Base-by-base conservation (phyloP, 2,113 vertebrate genomes). In the Actinemys pallida region DNA sequence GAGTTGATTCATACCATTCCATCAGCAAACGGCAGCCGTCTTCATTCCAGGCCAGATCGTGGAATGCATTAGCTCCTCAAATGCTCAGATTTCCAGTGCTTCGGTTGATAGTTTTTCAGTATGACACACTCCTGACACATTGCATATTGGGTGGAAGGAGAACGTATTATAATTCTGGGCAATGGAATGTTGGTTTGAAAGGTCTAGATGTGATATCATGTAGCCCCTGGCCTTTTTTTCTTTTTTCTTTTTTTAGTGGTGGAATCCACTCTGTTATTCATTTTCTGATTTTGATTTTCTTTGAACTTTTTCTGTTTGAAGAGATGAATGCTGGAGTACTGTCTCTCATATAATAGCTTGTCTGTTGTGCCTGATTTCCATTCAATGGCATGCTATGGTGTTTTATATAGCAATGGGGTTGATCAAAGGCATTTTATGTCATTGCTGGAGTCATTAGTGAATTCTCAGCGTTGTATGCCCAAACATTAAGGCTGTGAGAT, bases 221-320 rank as follows among this genome's bases (percentile, higher is more conserved):
- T 97, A 96, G 97, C 98, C 97, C 96, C 92, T 90, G 96, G 97
- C 95, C 65, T 89, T 94, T 94, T 94, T 94, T 96, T 92, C 93
- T 56, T 92, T 83, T 90, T 91, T 91, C 82, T 69, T 56, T 59
- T 93, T 94, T 57, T 75, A 95, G 88, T 97, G 80, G 76, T 96
- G 92, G 95, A 98, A 98, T 98, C 97, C 92, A 93, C 96, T 98
- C 93, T 98, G 96, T 97, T 98, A 97, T 98, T 96, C 92, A 94
- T 98, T 98, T 97, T 97, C 93, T 90, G 56, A 97, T 94, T 98
- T 97, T 95, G 83, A 97, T 95, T 98, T 97, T 97, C 98, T 98
- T 98, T 98, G 97, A 98, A 98, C 97, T 98, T 88, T 95, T 94
- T 94, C 97, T 98, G 97, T 98, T 98, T 98, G 98, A 98, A 98